These are phyloP conservation scores for Seriola quinqueradiata DNA, from an alignment of 2,113 vertebrate genomes.

Conservation along the genomic window DNA sequence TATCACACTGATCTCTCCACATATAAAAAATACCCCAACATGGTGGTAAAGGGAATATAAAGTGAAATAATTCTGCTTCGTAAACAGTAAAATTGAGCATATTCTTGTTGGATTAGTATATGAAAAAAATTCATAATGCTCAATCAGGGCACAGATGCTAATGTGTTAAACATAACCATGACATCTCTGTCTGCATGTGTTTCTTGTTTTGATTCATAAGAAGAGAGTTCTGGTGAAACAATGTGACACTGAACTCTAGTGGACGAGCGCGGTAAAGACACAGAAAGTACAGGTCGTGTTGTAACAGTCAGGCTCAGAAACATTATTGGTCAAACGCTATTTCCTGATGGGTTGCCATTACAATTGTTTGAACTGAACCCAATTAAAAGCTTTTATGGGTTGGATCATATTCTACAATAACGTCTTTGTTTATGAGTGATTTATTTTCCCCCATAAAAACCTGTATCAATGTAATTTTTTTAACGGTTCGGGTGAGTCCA, in stretches of 20 bases:
- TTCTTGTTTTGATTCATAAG: background rate
- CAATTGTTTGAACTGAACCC: background rate
- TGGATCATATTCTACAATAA: background rate
- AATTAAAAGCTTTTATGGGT: background rate
- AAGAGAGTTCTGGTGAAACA: background rate
- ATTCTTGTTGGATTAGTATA: background rate
- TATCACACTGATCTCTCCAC: background rate
- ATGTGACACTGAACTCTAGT: constrained; percentile 52
- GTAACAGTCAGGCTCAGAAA: background rate
- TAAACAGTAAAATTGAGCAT: background rate
- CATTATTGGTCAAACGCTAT: background rate
- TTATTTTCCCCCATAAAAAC: background rate
- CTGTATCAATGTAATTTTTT: background rate
- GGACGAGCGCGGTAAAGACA: constrained; percentile 7
- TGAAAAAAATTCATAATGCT: background rate
- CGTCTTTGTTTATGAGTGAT: background rate
- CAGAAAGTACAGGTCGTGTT: background rate
- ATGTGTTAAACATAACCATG: background rate
- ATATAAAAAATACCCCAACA: too few relatives aligned
- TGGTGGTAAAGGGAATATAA: background rate
- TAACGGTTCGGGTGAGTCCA: background rate
- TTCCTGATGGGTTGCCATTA: background rate
- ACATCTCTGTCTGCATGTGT: background rate
- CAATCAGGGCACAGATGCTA: background rate
- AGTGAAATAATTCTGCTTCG: background rate